Evolutionary conservation across 2,888 invertebrate genomes (phyloP), one percentile per base, ranked within the genome.

Genomic region (Trissolcus brochymenae): DNA sequence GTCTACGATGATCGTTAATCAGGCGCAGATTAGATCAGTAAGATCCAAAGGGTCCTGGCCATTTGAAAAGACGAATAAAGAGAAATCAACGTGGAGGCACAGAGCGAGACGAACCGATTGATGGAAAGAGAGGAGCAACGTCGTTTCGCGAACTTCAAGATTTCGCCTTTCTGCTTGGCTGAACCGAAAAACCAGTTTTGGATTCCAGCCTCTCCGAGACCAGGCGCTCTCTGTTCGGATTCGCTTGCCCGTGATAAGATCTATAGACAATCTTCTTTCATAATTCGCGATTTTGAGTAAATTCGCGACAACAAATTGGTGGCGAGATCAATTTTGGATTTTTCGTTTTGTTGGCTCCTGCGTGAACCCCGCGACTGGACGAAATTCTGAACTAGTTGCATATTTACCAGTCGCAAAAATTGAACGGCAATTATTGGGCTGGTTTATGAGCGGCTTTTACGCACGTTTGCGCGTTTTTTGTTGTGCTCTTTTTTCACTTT

Each of bases 361-460:
- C 4, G 2, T 6, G n/a, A n/a, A 25, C 4, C 19, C 2, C 6
- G n/a, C 43, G 14, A 14, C 19, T 19, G 19, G 4, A 13, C 2
- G 35, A 46, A 21, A 55, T 61, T 67, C 66, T 67, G 66, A 72
- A n/a, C n/a, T n/a, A n/a, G 76, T 71, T 76, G 72, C 76, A 9
- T 76, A n/a, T 76, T 87, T 86, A 87, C 85, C 87, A 85, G 84
- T 84, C 83, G 59, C 78, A 66, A 70, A 76, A 84, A 86, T 88
- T 86, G 84, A 81, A 81, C 83, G 83, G 84, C 85, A 87, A 87
- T 87, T 87, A 87, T 86, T 85, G 82, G 84, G 81, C 82, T 82
- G 83, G 84, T 86, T 84, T 86, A 84, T 83, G 82, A 79, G 78
- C 79, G 46, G 71, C 68, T 72, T 70, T 65, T 65, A 55, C 67